phyloP scores from a whole-genome alignment of 2,888 invertebrate genomes.

The Drosophila kanekoi region DNA sequence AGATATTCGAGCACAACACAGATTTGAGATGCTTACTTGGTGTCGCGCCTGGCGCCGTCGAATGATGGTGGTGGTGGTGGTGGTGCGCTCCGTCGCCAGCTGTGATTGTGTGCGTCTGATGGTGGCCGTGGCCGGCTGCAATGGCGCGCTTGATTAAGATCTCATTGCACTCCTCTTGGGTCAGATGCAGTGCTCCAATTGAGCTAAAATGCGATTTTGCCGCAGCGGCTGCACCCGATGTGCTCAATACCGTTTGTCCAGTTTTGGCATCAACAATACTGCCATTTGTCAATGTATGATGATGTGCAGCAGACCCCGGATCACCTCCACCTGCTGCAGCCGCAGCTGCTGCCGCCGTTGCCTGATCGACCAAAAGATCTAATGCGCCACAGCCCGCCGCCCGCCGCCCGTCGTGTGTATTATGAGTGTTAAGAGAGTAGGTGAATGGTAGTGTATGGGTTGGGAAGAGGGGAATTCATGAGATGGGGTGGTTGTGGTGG shows the following conservation, averaged over 20 bases:
- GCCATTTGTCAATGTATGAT: slow-evolving; percentile 84
- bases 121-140: slow-evolving; percentile 88
- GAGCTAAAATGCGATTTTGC: slow-evolving; percentile 88
- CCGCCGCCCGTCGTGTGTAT: slow-evolving; percentile 57
- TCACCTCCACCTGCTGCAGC: slow-evolving; percentile 49
- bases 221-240: slow-evolving; percentile 76
- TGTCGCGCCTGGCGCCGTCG: slow-evolving; percentile 76
- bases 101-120: slow-evolving; percentile 85
- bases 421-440: slow-evolving; percentile 19
- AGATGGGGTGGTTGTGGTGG: not conserved
- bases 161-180: slow-evolving; percentile 92
- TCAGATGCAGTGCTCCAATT: slow-evolving; percentile 90
- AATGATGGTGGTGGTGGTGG: slow-evolving; percentile 75
- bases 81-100: slow-evolving; percentile 83
- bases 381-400: slow-evolving; percentile 73
- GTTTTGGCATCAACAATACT: slow-evolving; percentile 84
- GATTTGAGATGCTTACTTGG: slow-evolving; percentile 84
- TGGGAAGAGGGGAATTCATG: not conserved
- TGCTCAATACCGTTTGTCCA: slow-evolving; percentile 84
- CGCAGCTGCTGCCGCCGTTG: slow-evolving; percentile 74
- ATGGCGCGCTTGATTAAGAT: slow-evolving; percentile 91
- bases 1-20: slow-evolving; percentile 68
- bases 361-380: slow-evolving; percentile 85
- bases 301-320: slow-evolving; percentile 57
- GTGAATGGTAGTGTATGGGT: slow-evolving; percentile 12